phyloP scores from a whole-genome alignment of 2,113 vertebrate genomes.

The Monarcha castaneiventris region DNA sequence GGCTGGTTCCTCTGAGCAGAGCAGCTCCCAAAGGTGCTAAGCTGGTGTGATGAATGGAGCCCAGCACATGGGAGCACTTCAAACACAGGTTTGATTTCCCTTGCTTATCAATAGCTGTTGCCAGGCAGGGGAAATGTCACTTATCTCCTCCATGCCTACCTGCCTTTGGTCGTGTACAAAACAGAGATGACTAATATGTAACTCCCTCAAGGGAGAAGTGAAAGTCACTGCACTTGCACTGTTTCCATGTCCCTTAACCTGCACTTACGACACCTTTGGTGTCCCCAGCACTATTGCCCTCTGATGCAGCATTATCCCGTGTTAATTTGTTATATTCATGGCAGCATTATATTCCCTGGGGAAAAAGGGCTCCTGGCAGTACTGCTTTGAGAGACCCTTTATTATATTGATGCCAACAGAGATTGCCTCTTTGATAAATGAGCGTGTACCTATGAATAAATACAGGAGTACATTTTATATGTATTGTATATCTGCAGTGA shows the following conservation, averaged over 20 bases:
- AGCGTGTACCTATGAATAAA: constrained; percentile 58
- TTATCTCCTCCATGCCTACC: not conserved
- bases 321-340: constrained; percentile 27
- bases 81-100: not conserved
- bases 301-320: constrained; percentile 16
- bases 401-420: constrained; percentile 46
- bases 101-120: not conserved
- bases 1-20: not conserved
- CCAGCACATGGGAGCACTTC: not conserved
- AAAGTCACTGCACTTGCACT: not conserved
- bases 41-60: not conserved
- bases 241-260: not conserved
- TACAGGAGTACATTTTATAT: constrained; percentile 47
- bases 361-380: constrained; percentile 10
- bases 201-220: not conserved
- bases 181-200: not conserved
- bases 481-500: constrained; percentile 40
- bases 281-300: constrained; percentile 12
- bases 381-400: constrained; percentile 36
- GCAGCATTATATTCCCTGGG: not conserved
- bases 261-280: not conserved
- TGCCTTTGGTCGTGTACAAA: not conserved
- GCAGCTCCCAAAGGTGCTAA: not conserved
- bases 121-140: not conserved
- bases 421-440: constrained; percentile 54